A percentile compares a stretch with the other conserved stretches of the same genome.
These are phyloP conservation scores for Ophioninae sp. DNA, from an alignment of 2,888 invertebrate species.

Conservation along the genomic window DNA sequence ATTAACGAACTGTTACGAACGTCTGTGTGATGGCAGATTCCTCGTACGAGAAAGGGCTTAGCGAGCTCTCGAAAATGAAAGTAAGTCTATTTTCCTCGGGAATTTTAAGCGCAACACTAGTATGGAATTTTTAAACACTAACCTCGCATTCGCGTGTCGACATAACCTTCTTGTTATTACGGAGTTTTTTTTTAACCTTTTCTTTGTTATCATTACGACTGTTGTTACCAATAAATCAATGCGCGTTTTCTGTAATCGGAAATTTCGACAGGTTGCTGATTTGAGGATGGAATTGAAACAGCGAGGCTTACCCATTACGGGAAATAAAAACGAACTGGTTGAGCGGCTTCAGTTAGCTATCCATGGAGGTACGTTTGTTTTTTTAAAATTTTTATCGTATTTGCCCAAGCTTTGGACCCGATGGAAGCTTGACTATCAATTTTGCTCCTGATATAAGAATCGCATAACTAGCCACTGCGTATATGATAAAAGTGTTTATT, in stretches of 20 bases:
- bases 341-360: slow-evolving; percentile 87
- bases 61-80: slow-evolving; percentile 79
- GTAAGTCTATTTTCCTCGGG: slow-evolving; percentile 63
- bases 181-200: slow-evolving; percentile 15
- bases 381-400: background rate
- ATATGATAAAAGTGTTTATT: too few species aligned
- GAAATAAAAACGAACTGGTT: slow-evolving; percentile 92
- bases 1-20: background rate
- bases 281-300: slow-evolving; percentile 91
- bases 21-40: slow-evolving; percentile 77
- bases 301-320: slow-evolving; percentile 87
- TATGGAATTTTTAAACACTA: slow-evolving; percentile 31
- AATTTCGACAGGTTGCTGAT: slow-evolving; percentile 88
- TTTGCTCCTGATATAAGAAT: background rate
- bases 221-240: background rate
- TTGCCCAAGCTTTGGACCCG: background rate
- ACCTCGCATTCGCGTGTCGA: slow-evolving; percentile 62
- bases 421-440: background rate
- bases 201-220: background rate
- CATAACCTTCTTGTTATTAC: slow-evolving; percentile 11
- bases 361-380: slow-evolving; percentile 77
- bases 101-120: background rate
- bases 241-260: background rate
- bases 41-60: slow-evolving; percentile 78
- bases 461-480: too few species aligned